A percentile compares a stretch with the other conserved stretches of the same genome.
Conservation (phyloP, 1,140 invertebrate species). For the Tenebrio molitor region DNA sequence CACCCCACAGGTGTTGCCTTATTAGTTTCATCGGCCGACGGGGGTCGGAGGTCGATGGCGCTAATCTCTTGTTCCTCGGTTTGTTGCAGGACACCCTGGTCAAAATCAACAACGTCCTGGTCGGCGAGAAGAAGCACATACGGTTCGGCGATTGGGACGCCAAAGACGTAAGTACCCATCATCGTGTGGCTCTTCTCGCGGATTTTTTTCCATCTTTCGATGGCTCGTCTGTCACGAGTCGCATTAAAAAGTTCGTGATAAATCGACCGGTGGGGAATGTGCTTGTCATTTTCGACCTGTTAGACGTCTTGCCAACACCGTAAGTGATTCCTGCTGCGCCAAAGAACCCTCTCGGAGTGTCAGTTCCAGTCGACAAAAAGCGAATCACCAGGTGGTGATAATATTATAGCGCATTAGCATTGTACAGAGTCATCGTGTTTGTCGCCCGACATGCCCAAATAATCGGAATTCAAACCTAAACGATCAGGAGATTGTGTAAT, state of each 20-base stretch:
- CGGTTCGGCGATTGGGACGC: constrained; percentile 94
- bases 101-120: constrained; percentile 89
- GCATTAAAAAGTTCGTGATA: constrained; percentile 45
- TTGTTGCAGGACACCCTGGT: constrained; percentile 64
- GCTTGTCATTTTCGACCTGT: constrained; percentile 48
- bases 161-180: constrained; percentile 89
- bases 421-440: constrained; percentile 48
- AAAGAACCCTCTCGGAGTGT: constrained; percentile 19
- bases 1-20: constrained; percentile 53
- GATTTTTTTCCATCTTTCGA: constrained; percentile 40
- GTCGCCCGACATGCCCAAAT: neutral
- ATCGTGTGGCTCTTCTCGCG: constrained; percentile 48
- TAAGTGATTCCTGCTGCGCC: constrained; percentile 30
- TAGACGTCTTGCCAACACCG: constrained; percentile 40
- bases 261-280: constrained; percentile 33
- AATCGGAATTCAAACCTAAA: neutral
- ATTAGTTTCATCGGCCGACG: constrained; percentile 49
- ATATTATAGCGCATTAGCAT: constrained; percentile 54
- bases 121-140: constrained; percentile 94
- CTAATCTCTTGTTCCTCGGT: constrained; percentile 37
- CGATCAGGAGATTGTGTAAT: constrained; percentile 8
- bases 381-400: constrained; percentile 51
- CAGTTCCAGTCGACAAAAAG: constrained; percentile 39
- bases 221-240: neutral
- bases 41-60: constrained; percentile 17